Base-by-base conservation (phyloP, 2,113 vertebrate species). In the Osmerus eperlanus region DNA sequence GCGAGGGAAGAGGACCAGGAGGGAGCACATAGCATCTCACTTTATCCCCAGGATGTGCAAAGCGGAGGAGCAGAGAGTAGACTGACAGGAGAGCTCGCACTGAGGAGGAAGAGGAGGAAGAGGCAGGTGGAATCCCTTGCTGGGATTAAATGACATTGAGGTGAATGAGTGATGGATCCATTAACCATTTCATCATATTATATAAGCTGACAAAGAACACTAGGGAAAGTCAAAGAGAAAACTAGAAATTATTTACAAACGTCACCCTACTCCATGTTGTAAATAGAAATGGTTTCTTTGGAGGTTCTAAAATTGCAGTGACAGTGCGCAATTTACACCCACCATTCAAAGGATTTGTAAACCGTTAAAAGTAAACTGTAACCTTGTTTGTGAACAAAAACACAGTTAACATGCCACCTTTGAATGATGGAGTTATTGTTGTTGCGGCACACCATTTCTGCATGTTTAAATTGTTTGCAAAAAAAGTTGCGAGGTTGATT, bases 1-100 rank as follows among this genome's bases (percentile, higher is more conserved):
- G 79, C 93, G 87, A 87, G 97, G 97, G 61, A 96, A 91, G 86
- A 98, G 93, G 90, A 98, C 96, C 41, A 94, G 95, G 89, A 96
- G 96, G 90, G 96, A 98, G 91, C 92, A 93, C 2, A 84, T 89
- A 79, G 92, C 95, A 71, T 96, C 95, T 74, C 97, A 99, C 84
- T 99, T 99, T 89, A 96, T 99, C 89, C 97, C 97, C 32, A 92
- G 96, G 88, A 91, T 94, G 72, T 92, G 90, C 81, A 86, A 72
- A 41, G 89, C 89, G 13, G 89, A 90, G 23, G 91, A 91, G 77
- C 81, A 85, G 81, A 82, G 78, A 64, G 74, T 72, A 70, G 85
- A 89, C 71, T 92, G 76, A 92, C 32, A 67, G 11, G 9, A 47
- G 41, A 47, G 9, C 9, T 12, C 9, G 9, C 41, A 47, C 41